Evolutionary conservation across 1,140 invertebrate genomes (phyloP).

Genomic region (Globodera rostochiensis): DNA sequence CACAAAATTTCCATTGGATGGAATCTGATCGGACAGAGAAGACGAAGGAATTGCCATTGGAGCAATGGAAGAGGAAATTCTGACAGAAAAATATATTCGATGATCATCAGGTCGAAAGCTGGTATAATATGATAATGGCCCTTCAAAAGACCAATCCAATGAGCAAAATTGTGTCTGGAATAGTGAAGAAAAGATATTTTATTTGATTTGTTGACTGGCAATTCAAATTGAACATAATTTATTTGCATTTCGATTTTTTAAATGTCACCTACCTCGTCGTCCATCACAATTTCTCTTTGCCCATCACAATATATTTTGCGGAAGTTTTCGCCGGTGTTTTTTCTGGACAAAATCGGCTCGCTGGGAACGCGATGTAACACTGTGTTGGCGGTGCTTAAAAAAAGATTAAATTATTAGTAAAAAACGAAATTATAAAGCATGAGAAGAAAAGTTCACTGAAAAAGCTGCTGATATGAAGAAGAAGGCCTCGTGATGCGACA

Average conservation of each 20-base stretch:
- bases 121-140: neutral
- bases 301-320: conserved; percentile 2
- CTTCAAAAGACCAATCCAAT: neutral
- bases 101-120: neutral
- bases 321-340: neutral
- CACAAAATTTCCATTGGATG: neutral
- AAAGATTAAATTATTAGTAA: neutral
- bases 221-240: neutral
- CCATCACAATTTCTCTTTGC: neutral
- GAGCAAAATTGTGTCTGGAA: neutral
- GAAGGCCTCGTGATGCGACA: neutral
- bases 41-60: neutral
- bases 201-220: too few species aligned
- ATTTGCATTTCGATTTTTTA: neutral
- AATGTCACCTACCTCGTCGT: neutral
- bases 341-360: neutral
- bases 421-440: neutral
- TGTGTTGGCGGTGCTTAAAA: conserved; percentile 6
- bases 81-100: neutral
- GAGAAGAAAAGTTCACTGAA: neutral
- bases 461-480: neutral
- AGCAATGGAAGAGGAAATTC: neutral
- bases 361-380: neutral
- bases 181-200: too few species aligned
- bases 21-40: neutral